Conservation (phyloP, 2,888 invertebrate genomes). For the Calameuta idolon region DNA sequence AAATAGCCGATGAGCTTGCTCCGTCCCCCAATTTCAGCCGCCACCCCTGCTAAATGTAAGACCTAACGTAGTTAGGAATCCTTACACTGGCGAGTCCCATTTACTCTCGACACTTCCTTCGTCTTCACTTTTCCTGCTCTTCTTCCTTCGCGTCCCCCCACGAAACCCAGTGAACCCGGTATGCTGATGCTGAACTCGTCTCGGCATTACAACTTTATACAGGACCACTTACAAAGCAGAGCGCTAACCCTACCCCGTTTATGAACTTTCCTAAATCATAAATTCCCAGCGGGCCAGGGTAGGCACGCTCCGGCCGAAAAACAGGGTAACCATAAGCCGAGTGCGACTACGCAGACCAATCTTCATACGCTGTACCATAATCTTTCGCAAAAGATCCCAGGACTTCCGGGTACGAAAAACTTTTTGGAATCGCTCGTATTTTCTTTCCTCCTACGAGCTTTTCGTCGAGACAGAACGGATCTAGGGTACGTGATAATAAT, state of each 20-base stretch:
- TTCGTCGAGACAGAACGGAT: neutral
- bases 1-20: neutral
- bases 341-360: neutral
- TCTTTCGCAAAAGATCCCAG: neutral
- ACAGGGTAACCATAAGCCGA: neutral
- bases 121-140: neutral
- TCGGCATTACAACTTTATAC: neutral
- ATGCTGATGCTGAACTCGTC: neutral
- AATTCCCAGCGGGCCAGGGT: neutral
- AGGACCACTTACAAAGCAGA: neutral
- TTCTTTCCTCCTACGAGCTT: neutral
- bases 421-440: neutral
- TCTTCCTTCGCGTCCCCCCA: neutral
- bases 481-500: neutral
- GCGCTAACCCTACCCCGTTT: neutral
- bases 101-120: conserved; percentile 20
- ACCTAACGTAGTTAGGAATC: conserved; percentile 38
- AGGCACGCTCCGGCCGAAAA: neutral
- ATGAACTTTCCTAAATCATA: neutral
- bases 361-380: neutral
- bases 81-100: conserved; percentile 24
- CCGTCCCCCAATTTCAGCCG: neutral
- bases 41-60: conserved; percentile 30
- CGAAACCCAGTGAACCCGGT: neutral
- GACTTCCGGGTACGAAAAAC: neutral